Evolutionary conservation across 2,113 vertebrate species (phyloP).

Genomic region (Callorhinus ursinus): DNA sequence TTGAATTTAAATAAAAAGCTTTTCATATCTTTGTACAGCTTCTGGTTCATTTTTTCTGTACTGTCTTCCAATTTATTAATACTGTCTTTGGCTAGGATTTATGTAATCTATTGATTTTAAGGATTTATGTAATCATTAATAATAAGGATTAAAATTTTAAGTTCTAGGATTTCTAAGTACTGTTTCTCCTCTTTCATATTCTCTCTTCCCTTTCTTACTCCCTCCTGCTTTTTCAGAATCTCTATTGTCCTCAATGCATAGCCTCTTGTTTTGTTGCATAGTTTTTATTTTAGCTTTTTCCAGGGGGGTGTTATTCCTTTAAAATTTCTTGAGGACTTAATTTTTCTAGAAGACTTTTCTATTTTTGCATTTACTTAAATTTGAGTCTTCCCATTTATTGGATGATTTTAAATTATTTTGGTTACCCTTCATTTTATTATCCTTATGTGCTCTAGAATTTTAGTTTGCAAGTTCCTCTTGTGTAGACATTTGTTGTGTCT

Average conservation of each 20-base stretch:
- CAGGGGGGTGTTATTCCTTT: neutral
- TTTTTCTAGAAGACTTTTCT: slow-evolving; percentile 6
- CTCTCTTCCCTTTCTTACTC: neutral
- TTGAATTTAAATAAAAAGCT: neutral
- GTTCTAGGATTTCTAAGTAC: neutral
- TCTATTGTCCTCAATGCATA: neutral
- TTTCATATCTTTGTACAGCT: neutral
- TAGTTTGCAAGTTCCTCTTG: neutral
- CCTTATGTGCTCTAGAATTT: neutral
- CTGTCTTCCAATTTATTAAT: neutral
- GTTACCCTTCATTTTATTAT: neutral
- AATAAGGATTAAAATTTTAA: neutral
- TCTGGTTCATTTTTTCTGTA: neutral
- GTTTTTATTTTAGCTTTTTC: neutral
- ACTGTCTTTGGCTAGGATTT: neutral
- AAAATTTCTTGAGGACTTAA: neutral
- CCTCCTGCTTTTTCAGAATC: neutral
- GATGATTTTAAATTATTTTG: neutral
- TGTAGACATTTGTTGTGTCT: neutral
- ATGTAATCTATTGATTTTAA: neutral
- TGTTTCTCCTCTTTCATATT: neutral
- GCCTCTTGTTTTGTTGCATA: neutral
- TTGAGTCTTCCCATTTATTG: neutral
- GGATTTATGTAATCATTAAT: neutral
- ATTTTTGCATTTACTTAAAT: neutral